Conservation (phyloP, 2,888 invertebrate species). For the Clanis bilineata region DNA sequence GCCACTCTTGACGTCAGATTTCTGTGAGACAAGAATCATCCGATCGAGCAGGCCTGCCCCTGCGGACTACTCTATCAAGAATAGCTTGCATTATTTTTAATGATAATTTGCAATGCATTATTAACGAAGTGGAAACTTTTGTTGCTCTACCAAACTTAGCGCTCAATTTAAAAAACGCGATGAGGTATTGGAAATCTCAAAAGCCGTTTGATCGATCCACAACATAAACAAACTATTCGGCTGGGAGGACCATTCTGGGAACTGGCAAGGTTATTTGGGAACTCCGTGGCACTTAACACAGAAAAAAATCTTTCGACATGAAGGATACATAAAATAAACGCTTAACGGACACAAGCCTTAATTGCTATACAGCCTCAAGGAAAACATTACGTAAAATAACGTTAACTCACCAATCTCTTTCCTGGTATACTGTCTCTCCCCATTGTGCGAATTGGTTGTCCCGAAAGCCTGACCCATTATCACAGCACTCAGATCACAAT, state of each 20-base stretch:
- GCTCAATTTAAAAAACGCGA: no score
- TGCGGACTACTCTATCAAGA: no score
- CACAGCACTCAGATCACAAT: conserved; percentile 12
- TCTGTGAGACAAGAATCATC: no score
- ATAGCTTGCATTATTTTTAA: no score
- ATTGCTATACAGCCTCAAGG: not conserved
- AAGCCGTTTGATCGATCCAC: not conserved
- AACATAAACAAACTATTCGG: not conserved
- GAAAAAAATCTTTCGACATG: not conserved
- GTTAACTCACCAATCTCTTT: conserved; percentile 71
- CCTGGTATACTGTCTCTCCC: conserved; percentile 69
- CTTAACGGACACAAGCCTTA: not conserved
- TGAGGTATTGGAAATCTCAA: no score
- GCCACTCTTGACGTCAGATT: no score
- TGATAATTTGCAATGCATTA: no score
- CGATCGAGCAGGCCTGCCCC: no score
- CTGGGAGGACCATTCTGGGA: no score
- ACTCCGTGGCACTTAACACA: not conserved
- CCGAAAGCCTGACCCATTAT: conserved; percentile 76
- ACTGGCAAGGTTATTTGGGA: not conserved
- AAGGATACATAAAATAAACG: not conserved
- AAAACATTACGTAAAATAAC: not conserved
- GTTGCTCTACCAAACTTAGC: no score
- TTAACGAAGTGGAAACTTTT: no score
- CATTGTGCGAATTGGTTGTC: conserved; percentile 71